These are phyloP conservation scores for Steinernema hermaphroditum DNA, from an alignment of 2,888 invertebrate genomes.

Conservation along the genomic window DNA sequence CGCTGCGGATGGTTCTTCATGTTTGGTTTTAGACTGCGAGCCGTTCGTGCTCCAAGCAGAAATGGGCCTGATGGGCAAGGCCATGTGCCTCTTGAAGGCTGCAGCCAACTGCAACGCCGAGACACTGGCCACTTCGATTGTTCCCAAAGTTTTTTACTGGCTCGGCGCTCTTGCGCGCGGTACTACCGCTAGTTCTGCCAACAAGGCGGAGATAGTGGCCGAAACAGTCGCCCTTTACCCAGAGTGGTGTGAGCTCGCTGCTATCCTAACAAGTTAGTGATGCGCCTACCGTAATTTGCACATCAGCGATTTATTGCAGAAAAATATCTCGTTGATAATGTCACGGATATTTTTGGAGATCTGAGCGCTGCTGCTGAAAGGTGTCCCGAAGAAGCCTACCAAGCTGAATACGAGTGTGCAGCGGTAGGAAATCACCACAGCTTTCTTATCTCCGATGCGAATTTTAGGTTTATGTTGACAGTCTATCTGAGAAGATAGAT, in stretches of 20 bases:
- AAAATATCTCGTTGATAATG: not conserved
- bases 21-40: constrained; percentile 67
- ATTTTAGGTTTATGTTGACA: not conserved
- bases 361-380: not conserved
- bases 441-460: too few species aligned
- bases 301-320: not conserved
- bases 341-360: constrained; percentile 7
- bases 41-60: constrained; percentile 64
- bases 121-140: constrained; percentile 26
- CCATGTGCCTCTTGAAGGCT: constrained; percentile 40
- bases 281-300: not conserved
- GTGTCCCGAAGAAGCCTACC: constrained; percentile 1
- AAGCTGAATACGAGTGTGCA: constrained; percentile 13
- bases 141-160: constrained; percentile 49
- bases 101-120: constrained; percentile 35
- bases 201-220: constrained; percentile 50
- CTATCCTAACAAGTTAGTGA: not conserved
- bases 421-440: not conserved
- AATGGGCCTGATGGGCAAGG: constrained; percentile 57
- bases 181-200: constrained; percentile 47
- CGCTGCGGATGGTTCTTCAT: not conserved
- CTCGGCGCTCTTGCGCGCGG: constrained; percentile 42
- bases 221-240: constrained; percentile 46
- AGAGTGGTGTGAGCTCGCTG: constrained; percentile 40
- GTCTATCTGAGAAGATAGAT: not conserved